A percentile compares a stretch with the other conserved stretches of the same genome.
Evolutionary conservation across 2,113 vertebrate species (phyloP).

Genomic region (Python bivittatus): DNA sequence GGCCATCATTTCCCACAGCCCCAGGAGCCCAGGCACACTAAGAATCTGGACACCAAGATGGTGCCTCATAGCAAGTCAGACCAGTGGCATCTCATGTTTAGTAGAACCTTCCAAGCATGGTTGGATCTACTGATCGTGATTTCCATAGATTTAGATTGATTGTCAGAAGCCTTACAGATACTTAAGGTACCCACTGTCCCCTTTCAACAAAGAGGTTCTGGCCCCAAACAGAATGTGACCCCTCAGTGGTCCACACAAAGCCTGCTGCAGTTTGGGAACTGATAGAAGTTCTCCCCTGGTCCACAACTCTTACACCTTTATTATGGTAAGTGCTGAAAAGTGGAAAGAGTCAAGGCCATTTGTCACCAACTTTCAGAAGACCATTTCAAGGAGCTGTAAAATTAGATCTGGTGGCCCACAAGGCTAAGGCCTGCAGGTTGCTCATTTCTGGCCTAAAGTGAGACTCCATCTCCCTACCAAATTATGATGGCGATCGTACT

Average conservation of each 20-base stretch:
- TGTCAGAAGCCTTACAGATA: too few species aligned
- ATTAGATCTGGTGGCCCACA: not conserved
- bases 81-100: not conserved
- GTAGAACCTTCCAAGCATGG: not conserved
- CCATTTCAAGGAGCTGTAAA: not conserved
- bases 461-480: not conserved
- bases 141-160: not conserved
- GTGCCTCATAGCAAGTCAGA: not conserved
- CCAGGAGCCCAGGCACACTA: not conserved
- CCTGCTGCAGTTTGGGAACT: not conserved
- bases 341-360: not conserved
- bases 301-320: not conserved
- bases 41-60: too few species aligned
- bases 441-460: not conserved
- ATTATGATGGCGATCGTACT: not conserved
- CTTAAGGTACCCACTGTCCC: too few species aligned
- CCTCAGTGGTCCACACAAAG: not conserved
- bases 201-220: too few species aligned
- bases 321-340: not conserved
- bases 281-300: not conserved
- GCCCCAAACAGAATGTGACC: not conserved
- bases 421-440: not conserved
- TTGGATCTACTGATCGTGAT: not conserved
- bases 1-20: rapidly evolving
- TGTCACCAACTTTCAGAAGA: not conserved